Percentiles rank a stretch among this genome's conserved stretches.
phyloP scores from a whole-genome alignment of 2,888 invertebrate species.

The Buathra laborator region DNA sequence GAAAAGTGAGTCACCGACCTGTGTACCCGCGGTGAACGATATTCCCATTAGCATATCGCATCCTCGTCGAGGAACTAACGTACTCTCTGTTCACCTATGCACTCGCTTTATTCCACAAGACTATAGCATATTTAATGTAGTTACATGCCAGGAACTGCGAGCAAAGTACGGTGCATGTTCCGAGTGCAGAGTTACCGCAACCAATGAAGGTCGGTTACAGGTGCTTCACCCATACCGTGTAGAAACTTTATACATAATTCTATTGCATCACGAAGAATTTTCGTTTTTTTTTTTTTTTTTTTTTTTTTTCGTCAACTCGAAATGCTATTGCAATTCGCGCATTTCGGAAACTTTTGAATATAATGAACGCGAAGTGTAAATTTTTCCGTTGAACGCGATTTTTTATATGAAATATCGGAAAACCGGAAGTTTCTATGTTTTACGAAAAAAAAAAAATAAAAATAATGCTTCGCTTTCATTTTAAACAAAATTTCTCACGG shows the following conservation, averaged over 20 bases:
- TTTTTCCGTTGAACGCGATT: too few relatives aligned
- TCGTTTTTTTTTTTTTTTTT: neutral
- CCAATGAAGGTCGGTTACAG: neutral
- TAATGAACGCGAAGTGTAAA: too few relatives aligned
- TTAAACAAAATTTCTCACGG: neutral
- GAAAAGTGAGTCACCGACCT: conserved; percentile 67
- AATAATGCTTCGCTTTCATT: neutral
- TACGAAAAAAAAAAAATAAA: too few relatives aligned
- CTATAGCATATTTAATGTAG: conserved; percentile 31
- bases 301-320: neutral
- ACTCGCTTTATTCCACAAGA: conserved; percentile 25
- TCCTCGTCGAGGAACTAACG: conserved; percentile 46
- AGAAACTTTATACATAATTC: conserved; percentile 21
- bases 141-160: conserved; percentile 11
- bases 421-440: too few relatives aligned
- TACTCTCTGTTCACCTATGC: conserved; percentile 7
- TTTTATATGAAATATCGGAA: too few relatives aligned
- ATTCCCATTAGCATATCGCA: conserved; percentile 74
- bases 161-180: conserved; percentile 15
- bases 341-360: too few relatives aligned
- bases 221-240: conserved; percentile 5
- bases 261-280: conserved; percentile 3
- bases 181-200: neutral
- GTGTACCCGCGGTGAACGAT: conserved; percentile 63
- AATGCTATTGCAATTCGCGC: neutral